A percentile compares a stretch with the other conserved stretches of the same genome.
These are phyloP conservation scores for Ailuropoda melanoleuca DNA, from an alignment of 2,113 vertebrate species.

Conservation along the genomic window DNA sequence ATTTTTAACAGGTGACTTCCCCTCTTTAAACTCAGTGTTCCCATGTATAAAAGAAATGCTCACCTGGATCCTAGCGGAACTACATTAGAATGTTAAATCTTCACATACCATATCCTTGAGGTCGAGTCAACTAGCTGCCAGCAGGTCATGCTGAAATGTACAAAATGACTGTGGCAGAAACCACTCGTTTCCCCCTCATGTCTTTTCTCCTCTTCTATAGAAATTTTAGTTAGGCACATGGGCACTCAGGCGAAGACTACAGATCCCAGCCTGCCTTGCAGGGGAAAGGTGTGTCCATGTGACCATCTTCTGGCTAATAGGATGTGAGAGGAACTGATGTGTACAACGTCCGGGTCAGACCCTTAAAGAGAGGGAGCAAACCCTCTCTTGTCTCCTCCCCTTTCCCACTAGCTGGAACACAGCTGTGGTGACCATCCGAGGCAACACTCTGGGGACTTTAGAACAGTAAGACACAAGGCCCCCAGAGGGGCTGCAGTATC, in stretches of 20 bases:
- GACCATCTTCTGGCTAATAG: background rate
- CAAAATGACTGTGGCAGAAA: background rate
- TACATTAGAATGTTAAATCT: background rate
- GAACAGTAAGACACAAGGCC: background rate
- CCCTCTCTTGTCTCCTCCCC: background rate
- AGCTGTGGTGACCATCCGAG: background rate
- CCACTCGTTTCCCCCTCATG: background rate
- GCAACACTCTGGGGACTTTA: background rate
- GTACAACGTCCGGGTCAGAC: background rate
- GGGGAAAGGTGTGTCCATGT: background rate
- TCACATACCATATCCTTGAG: background rate
- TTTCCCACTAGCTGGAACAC: background rate
- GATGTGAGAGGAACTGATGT: background rate
- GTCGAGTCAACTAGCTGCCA: background rate
- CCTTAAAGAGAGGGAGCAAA: background rate
- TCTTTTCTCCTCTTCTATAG: background rate
- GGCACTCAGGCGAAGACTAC: conserved; percentile 20
- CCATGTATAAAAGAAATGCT: background rate
- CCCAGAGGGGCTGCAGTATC: background rate
- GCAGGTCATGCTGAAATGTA: background rate
- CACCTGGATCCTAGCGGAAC: background rate
- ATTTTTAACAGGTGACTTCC: background rate
- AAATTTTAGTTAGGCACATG: background rate
- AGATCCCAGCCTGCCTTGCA: conserved; percentile 47
- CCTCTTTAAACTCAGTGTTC: background rate